Evolutionary conservation across 2,888 invertebrate genomes (phyloP), one percentile per base, ranked within the genome.

Genomic region (Athalia cordata): DNA sequence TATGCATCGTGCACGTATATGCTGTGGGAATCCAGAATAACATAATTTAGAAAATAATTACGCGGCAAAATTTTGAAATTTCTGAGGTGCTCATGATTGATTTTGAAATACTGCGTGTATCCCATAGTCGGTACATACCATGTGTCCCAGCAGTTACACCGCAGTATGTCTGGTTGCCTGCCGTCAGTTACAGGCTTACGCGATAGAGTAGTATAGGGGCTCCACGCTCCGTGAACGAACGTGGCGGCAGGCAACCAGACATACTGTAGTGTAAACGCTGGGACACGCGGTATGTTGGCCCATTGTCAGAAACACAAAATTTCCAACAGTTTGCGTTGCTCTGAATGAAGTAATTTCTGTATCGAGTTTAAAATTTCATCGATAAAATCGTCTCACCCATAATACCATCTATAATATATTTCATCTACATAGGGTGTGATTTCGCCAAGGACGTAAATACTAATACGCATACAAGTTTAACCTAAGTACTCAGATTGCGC

Each of bases 381-480:
- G 57, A 59, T 59, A 47, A 47, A 57, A 72, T 47, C 59, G 72
- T 47, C 47, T 59, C 15, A 72, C 47, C 72, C 43, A 57, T 9
- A 59, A 45, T 72, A 68, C 29, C 43, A 52, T 11, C 68, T 15
- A n/a, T 15, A 52, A 4, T 52, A 13, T 9, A 68, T 68, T n/a
- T 52, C 50, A 29, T 11, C 49, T 68, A 43, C 29, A 52, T 8
- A 43, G 68, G 9, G 5, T 50, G 29, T 11, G 68, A 29, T 68
- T 66, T 15, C 15, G n/a, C 49, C 49, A 13, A 8, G 55, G n/a
- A 68, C 52, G 55, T 68, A 55, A 68, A 29, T 29, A 29, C 43
- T 13, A 13, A 52, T 66, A n/a, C 43, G 43, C n/a, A n/a, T 55
- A 55, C 52, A 52, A 15, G 68, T 55, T 52, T 15, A 52, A 15